Evolutionary conservation across 2,888 invertebrate genomes (phyloP).

Genomic region (Rotaria socialis): DNA sequence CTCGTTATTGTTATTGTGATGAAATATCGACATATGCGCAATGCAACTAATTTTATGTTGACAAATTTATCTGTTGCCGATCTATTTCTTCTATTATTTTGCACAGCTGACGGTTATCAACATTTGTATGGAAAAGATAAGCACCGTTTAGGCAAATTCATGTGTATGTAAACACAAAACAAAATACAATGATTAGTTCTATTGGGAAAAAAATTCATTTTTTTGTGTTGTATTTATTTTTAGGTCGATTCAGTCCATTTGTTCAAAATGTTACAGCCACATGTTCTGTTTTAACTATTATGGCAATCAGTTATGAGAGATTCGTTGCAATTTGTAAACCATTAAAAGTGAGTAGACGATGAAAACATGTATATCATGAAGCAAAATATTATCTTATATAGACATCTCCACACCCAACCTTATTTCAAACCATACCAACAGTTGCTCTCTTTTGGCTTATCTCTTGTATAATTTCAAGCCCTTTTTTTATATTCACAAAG

Average conservation of each 20-base stretch:
- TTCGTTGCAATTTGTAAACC: slow-evolving; percentile 15
- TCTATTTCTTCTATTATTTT: neutral
- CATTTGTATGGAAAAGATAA: slow-evolving; percentile 34
- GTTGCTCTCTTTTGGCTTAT: neutral
- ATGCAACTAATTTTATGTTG: slow-evolving; percentile 10
- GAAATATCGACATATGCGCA: neutral
- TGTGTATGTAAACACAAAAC: neutral
- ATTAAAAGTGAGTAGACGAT: neutral
- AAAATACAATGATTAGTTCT: neutral
- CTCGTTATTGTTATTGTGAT: neutral
- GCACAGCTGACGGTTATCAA: slow-evolving; percentile 26
- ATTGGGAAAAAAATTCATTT: neutral
- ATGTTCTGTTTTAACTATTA: slow-evolving; percentile 32
- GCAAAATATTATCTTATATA: neutral
- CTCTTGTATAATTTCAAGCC: neutral
- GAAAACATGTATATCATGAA: neutral
- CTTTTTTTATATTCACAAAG: neutral
- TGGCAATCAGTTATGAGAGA: slow-evolving; percentile 13
- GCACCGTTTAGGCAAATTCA: slow-evolving; percentile 3
- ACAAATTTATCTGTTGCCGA: slow-evolving; percentile 24
- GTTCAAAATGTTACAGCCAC: slow-evolving; percentile 1
- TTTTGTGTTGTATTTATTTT: neutral
- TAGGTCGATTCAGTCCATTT: slow-evolving; percentile 25
- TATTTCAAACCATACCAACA: slow-evolving; percentile 28
- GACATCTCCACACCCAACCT: neutral